A percentile compares a stretch with the other conserved stretches of the same genome.
phyloP scores from a whole-genome alignment of 2,113 vertebrate species.

The Leucosticte australis region DNA sequence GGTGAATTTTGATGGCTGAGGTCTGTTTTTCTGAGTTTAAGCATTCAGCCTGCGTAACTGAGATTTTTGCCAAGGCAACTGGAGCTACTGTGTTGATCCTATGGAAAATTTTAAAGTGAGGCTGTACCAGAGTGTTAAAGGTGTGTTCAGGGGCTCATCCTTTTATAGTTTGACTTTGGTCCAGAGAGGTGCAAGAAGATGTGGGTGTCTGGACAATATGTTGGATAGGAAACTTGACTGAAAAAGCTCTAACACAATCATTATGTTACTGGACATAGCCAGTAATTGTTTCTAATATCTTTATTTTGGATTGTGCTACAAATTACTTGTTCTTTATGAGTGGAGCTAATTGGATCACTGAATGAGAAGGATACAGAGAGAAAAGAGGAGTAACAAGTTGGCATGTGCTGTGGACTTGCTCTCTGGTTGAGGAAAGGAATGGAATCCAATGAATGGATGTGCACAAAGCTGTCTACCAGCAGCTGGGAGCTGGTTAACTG shows the following conservation, averaged over 20 bases:
- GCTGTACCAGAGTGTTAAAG: background rate
- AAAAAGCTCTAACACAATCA: background rate
- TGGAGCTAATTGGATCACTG: background rate
- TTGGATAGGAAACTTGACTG: background rate
- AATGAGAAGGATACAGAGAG: background rate
- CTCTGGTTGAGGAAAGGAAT: background rate
- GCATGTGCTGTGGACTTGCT: background rate
- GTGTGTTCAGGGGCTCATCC: background rate
- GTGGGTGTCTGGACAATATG: background rate
- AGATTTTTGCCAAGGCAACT: background rate
- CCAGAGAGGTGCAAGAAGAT: background rate
- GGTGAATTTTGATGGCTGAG: background rate
- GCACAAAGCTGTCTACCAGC: background rate
- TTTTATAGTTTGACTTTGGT: background rate
- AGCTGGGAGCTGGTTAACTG: conserved; percentile 3
- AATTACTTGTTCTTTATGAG: background rate
- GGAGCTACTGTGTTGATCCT: background rate
- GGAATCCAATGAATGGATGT: background rate
- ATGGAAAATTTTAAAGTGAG: background rate
- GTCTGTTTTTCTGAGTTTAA: background rate
- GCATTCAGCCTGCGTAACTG: background rate
- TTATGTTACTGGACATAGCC: background rate
- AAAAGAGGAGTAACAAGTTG: background rate
- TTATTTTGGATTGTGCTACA: background rate
- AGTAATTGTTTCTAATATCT: background rate